Percentiles rank a stretch among this genome's conserved stretches.
Evolutionary conservation across 1,140 invertebrate species (phyloP).

Genomic region (Dolichoris vasculosae): DNA sequence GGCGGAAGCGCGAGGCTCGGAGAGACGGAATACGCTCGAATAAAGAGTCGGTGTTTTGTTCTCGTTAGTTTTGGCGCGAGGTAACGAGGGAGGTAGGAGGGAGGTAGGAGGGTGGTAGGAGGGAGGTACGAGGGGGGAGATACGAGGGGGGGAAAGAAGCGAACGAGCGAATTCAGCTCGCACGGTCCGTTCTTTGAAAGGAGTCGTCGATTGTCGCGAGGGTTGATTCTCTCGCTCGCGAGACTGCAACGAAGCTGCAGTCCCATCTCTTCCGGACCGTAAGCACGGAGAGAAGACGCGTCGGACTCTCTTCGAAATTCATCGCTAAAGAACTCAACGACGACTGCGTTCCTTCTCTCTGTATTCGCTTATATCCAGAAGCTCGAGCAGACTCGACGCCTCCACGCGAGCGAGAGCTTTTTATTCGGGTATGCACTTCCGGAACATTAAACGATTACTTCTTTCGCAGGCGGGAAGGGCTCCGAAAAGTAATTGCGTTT

Average conservation of each 20-base stretch:
- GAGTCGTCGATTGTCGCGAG: conserved; percentile 69
- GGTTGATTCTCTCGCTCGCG: conserved; percentile 53
- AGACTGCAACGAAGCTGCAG: conserved; percentile 20
- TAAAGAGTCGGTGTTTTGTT: conserved; percentile 73
- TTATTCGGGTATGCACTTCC: conserved; percentile 50
- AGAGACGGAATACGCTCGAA: conserved; percentile 61
- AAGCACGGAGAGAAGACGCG: conserved; percentile 25
- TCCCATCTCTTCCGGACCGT: conserved; percentile 34
- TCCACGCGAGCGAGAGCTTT: neutral
- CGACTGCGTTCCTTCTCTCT: neutral
- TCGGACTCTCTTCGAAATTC: conserved; percentile 40
- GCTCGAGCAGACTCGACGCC: neutral
- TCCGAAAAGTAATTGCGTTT: conserved; percentile 48
- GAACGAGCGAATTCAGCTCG: conserved; percentile 65
- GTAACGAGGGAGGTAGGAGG: too few species aligned
- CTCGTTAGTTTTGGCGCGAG: conserved; percentile 56
- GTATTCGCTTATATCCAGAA: neutral
- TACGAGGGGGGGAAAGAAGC: too few species aligned
- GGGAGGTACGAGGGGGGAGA: too few species aligned
- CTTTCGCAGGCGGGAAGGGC: conserved; percentile 18
- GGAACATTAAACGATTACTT: conserved; percentile 55
- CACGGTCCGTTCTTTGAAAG: conserved; percentile 69
- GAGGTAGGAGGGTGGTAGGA: too few species aligned
- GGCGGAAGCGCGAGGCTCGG: conserved; percentile 47
- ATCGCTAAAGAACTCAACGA: conserved; percentile 48